Conservation (phyloP, 2,113 vertebrate species). For the Phylloscopus whistleri region DNA sequence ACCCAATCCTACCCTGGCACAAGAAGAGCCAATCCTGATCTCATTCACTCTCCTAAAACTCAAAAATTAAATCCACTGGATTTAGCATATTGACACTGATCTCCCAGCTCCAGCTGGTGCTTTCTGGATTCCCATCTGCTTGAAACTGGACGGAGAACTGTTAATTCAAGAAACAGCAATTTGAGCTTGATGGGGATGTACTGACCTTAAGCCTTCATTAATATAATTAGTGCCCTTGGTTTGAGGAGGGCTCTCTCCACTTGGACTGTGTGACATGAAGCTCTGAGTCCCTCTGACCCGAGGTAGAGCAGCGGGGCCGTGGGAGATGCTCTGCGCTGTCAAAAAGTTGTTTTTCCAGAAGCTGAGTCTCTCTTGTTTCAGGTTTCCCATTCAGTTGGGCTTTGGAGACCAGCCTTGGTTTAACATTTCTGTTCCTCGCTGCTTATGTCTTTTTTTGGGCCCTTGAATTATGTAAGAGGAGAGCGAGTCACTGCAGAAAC, state of each 20-base stretch:
- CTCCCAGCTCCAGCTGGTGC: background rate
- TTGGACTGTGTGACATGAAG: background rate
- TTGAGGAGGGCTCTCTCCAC: background rate
- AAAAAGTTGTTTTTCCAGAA: background rate
- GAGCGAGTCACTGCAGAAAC: background rate
- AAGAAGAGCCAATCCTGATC: background rate
- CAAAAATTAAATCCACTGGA: background rate
- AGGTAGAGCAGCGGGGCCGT: fast-evolving
- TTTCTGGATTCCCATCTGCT: background rate
- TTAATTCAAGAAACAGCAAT: background rate
- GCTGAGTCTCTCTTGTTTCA: background rate
- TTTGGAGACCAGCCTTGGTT: background rate
- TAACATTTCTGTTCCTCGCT: background rate
- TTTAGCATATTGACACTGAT: background rate
- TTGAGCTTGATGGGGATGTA: background rate
- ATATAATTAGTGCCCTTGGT: background rate
- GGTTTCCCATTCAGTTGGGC: background rate
- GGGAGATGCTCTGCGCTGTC: background rate
- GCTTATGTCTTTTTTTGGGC: background rate
- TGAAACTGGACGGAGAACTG: background rate
- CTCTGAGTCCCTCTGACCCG: background rate
- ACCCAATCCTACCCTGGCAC: background rate
- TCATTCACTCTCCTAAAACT: background rate
- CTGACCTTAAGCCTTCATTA: background rate
- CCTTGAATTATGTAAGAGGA: background rate